phyloP scores from a whole-genome alignment of 2,888 invertebrate species.

The Megastigmus dorsalis region DNA sequence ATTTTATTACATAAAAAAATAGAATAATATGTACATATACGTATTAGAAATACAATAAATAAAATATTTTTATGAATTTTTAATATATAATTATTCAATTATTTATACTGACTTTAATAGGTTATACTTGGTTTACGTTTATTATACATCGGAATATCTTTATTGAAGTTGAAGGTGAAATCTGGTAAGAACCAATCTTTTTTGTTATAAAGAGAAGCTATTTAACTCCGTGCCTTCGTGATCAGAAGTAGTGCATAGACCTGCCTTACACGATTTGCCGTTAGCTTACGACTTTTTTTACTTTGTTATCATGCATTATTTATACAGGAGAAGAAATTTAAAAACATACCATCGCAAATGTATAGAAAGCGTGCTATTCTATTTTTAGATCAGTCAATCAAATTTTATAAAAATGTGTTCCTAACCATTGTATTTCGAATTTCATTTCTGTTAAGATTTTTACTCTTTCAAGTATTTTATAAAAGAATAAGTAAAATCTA shows the following conservation, averaged over 20 bases:
- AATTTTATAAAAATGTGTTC: neutral
- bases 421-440: neutral
- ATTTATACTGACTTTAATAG: conserved; percentile 1
- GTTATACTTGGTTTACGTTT: neutral
- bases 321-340: neutral
- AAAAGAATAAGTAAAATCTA: no score
- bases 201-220: neutral
- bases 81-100: no score
- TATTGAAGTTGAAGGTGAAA: conserved; percentile 31
- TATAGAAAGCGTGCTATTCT: conserved; percentile 8
- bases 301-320: neutral
- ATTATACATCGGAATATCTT: neutral
- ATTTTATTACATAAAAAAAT: no score
- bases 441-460: neutral
- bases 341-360: neutral
- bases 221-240: neutral
- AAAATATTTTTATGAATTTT: no score
- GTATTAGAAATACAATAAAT: no score
- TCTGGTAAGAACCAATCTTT: neutral
- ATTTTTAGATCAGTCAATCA: neutral
- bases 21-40: no score
- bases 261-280: neutral
- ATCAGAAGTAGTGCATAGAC: neutral
- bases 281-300: neutral
- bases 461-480: neutral